Evolutionary conservation across 2,113 vertebrate species (phyloP).

Genomic region (Chlorodrepanis virens): DNA sequence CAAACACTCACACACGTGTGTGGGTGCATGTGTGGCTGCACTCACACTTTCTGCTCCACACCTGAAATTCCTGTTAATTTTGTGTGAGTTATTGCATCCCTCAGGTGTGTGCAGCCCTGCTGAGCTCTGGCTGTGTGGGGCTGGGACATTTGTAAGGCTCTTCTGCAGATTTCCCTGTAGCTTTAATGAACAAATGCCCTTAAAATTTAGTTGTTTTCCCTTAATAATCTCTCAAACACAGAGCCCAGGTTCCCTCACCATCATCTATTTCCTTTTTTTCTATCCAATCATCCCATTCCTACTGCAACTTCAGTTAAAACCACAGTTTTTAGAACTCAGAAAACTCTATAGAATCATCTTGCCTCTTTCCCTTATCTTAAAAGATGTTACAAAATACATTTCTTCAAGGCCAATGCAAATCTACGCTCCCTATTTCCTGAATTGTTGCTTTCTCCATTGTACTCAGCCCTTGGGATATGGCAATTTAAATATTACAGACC

Average conservation of each 20-base stretch:
- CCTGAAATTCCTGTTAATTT: neutral
- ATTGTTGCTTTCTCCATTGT: neutral
- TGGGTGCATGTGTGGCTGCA: accelerated
- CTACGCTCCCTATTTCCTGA: neutral
- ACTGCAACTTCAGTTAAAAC: neutral
- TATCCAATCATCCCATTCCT: neutral
- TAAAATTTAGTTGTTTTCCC: neutral
- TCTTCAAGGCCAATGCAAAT: neutral
- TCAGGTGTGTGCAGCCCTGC: neutral
- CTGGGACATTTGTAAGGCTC: neutral
- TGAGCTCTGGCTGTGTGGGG: neutral
- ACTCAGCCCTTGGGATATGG: neutral
- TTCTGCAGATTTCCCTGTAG: neutral
- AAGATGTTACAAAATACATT: neutral
- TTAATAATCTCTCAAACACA: neutral
- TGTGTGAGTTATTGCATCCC: neutral
- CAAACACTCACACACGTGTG: accelerated
- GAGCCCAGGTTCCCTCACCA: neutral
- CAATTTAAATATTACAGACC: neutral
- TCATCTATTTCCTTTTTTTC: neutral
- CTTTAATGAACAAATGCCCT: neutral
- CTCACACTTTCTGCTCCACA: neutral
- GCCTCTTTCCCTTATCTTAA: neutral
- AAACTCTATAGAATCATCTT: neutral
- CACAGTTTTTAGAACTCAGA: neutral